phyloP scores from a whole-genome alignment of 2,888 invertebrate species.

The Eupithecia centaureata region DNA sequence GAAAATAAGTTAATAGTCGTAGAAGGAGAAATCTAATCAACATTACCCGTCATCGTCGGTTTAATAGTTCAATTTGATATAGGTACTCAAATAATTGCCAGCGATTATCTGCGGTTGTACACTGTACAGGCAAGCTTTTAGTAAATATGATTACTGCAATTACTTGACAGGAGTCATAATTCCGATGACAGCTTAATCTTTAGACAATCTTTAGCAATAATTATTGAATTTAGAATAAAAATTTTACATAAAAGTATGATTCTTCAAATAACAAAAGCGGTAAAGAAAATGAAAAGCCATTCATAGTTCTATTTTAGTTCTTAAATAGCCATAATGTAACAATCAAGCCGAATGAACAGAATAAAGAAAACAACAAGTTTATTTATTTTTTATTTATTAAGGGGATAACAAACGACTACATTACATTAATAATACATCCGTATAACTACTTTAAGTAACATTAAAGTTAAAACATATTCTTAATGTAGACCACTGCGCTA shows the following conservation, averaged over 20 bases:
- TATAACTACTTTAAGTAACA: no score
- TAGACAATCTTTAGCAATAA: neutral
- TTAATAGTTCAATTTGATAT: conserved; percentile 18
- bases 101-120: conserved; percentile 16
- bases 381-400: no score
- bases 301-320: neutral
- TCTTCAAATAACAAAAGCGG: neutral
- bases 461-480: no score
- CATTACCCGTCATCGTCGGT: conserved; percentile 7
- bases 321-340: neutral
- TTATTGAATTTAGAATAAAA: neutral
- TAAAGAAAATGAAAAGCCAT: neutral
- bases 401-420: no score
- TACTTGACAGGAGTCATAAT: conserved; percentile 8
- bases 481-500: no score
- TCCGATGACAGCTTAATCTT: neutral
- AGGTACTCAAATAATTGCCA: conserved; percentile 16
- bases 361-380: neutral
- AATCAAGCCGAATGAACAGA: neutral
- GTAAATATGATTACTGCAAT: neutral
- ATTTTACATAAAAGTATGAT: neutral
- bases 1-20: neutral
- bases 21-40: conserved; percentile 15
- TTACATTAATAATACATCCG: no score
- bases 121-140: conserved; percentile 16